A percentile compares a stretch with the other conserved stretches of the same genome.
phyloP scores from a whole-genome alignment of 1,140 invertebrate genomes.

The Doryteuthis pealeii region DNA sequence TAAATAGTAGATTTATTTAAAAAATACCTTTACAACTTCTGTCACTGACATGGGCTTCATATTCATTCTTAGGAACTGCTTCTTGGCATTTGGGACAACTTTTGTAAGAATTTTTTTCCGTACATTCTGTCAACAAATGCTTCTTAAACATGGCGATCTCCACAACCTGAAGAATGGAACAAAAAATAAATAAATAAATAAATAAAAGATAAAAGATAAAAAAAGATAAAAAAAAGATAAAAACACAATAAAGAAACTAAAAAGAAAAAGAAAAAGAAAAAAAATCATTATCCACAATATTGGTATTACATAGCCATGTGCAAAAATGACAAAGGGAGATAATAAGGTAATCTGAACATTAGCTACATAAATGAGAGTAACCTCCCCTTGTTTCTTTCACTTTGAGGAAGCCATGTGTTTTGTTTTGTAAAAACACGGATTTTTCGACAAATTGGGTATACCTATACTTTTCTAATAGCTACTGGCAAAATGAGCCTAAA shows the following conservation, averaged over 20 bases:
- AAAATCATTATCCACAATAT: not conserved
- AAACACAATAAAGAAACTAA: not conserved
- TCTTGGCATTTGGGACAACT: conserved; percentile 72
- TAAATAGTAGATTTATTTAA: no score
- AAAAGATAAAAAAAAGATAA: not conserved
- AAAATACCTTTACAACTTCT: conserved; percentile 68
- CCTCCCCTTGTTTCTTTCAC: no score
- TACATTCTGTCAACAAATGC: conserved; percentile 78
- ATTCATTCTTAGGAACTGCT: conserved; percentile 67
- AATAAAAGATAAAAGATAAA: not conserved
- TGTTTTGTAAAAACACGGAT: no score
- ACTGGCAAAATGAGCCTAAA: no score
- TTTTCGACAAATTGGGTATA: no score
- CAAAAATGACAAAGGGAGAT: no score
- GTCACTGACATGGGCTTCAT: conserved; percentile 66
- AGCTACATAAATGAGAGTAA: no score
- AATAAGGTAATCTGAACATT: no score
- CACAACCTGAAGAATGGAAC: conserved; percentile 66
- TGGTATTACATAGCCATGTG: not conserved
- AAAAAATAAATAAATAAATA: not conserved
- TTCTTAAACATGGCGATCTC: conserved; percentile 80
- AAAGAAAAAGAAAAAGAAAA: conserved; percentile 4
- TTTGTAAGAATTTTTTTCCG: conserved; percentile 68
- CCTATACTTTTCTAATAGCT: no score
- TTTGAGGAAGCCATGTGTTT: no score